Evolutionary conservation across 2,797 vertebrate species (phyloP), one percentile per base, ranked within the genome.

Genomic region (Artibeus jamaicensis): DNA sequence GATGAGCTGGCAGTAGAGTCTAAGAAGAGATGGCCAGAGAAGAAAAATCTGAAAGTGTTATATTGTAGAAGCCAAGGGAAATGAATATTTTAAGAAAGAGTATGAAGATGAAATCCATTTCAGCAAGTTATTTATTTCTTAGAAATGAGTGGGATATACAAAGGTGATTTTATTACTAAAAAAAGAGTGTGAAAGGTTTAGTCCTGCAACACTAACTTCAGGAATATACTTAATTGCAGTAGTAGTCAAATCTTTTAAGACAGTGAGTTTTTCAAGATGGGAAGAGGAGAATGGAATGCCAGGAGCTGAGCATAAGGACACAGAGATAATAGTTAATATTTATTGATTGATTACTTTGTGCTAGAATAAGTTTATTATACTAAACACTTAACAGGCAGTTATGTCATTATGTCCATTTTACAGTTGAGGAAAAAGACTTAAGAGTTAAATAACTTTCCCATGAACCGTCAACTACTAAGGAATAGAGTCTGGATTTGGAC

Each of bases 261-360:
- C 24, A 50, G 15, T 83, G 37, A 71, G 79, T 92, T 91, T 32
- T 91, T 96, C 42, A 71, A 95, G 42, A 42, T 53, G 73, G 50
- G 89, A 71, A 65, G 21, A 59, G 55, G 83, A 86, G 57, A 81
- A 53, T 34, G 68, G 34, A 67, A 44, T 86, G 21, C 4, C 48
- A 65, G 94, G 53, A 94, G 34, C 71, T 93, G 79, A 94, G 81
- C 73, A 81, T 74, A 89, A 86, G 95, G 83, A 81, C 50, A 59
- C 55, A 39, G 46, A 92, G 50, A 32, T 91, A 81, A 74, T 79
- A 86, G 81, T 86, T 88, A 77, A 57, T 67, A 53, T 93, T 95
- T 93, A 78, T 65, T 96, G 77, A 94, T 53, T 84, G 84, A 81
- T 96, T 95, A 68, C 34, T 96, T 95, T 92, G 62, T 85, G 37